These are phyloP conservation scores for Zaprionus camerounensis DNA, from an alignment of 1,140 invertebrate species.

Conservation along the genomic window DNA sequence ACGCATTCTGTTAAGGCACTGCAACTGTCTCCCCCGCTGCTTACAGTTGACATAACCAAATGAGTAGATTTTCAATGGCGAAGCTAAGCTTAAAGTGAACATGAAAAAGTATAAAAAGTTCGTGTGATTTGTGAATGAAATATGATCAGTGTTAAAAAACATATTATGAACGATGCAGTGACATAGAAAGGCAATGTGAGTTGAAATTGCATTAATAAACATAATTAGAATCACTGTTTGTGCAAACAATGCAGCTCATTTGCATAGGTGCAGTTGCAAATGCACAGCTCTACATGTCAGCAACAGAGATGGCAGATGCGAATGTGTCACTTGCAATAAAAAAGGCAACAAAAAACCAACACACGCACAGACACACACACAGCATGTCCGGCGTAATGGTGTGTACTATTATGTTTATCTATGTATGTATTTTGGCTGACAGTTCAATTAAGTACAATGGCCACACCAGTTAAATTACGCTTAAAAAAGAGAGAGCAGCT, in stretches of 20 bases:
- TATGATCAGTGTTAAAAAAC: neutral
- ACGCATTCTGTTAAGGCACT: too few relatives aligned
- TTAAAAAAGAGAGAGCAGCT: slow-evolving; percentile 56
- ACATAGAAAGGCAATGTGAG: neutral
- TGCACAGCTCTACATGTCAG: neutral
- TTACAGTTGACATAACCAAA: neutral
- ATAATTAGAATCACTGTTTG: neutral
- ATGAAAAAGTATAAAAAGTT: neutral
- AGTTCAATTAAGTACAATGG: slow-evolving; percentile 80
- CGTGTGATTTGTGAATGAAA: neutral
- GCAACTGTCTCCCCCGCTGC: neutral
- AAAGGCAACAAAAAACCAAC: neutral
- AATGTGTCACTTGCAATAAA: slow-evolving; percentile 34
- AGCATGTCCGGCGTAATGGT: slow-evolving; percentile 26
- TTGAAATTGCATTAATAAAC: neutral
- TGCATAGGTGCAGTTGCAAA: neutral
- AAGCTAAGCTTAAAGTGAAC: neutral
- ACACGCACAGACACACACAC: neutral
- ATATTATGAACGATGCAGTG: neutral
- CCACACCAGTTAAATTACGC: slow-evolving; percentile 78
- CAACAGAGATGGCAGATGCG: neutral
- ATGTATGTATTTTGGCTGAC: slow-evolving; percentile 62
- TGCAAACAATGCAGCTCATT: neutral
- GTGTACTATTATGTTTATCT: slow-evolving; percentile 70
- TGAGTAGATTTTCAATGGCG: neutral